Base-by-base conservation (phyloP, 2,797 vertebrate genomes). In the Chaetodon trifasciatus region DNA sequence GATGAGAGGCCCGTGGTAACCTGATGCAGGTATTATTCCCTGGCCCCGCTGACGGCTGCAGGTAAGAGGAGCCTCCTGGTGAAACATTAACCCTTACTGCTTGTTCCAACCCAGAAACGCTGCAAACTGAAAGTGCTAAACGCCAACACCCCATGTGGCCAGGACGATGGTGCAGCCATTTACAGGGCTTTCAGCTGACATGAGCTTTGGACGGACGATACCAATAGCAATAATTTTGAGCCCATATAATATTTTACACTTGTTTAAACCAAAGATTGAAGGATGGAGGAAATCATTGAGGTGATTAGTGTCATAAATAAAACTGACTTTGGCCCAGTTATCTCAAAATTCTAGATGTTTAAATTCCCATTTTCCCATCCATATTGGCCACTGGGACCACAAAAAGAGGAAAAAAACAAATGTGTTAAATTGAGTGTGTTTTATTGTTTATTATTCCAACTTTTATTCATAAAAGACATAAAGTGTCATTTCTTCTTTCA, bases 51-150 rank as follows among this genome's bases (percentile, higher is more conserved):
- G 91, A 95, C 64, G 89, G 93, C 93, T 84, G 86, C 91, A 85
- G 86, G 95, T 94, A 95, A 96, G 88, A 86, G 78, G 94, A 96
- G 91, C 93, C 87, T 66, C 52, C 82, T n/a, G 86, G 32, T 94
- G 94, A 94, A 94, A 94, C 71, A 88, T 78, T 91, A 95, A 87
- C 90, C 91, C 61, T 55, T 0, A 2, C 69, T 1, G 76, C 81
- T 19, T 11, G 74, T 71, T 71, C 88, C 77, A 81, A 55, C 65
- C 78, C 86, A 89, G 86, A 80, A 87, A 92, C 69, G 90, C 91
- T 87, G 87, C 89, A 82, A 94, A 94, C 91, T 79, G 93, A 96
- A 94, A 91, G 92, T 53, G 72, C 70, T 83, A 77, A 88, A 83
- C 40, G 19, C 32, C 78, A 83, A 86, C 85, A 74, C 70, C 80